Base-by-base conservation (phyloP, 2,113 vertebrate genomes). In the Climacteris rufus region DNA sequence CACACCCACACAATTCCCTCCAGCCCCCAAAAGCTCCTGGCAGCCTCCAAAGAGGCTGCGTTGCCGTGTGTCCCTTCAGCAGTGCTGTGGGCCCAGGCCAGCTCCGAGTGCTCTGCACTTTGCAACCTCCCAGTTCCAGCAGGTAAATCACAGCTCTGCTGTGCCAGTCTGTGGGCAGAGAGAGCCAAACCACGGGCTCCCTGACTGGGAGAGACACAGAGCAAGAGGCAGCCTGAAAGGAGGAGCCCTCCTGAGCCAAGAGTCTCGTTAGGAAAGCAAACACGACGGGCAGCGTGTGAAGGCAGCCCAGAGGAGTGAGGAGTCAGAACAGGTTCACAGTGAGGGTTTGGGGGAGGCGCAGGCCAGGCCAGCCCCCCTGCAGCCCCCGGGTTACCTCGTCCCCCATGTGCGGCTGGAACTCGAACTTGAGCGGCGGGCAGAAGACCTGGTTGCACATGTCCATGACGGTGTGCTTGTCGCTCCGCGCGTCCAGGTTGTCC, bases 361-460 rank as follows among this genome's bases (percentile, higher is more conserved):
- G 61, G 16, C 19, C 45, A 50, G 85, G 13, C 24, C 33, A 30
- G 35, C 28, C 47, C 75, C 10, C n/a, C 16, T 23, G 65, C 61
- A 83, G 68, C 61, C 69, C 60, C 78, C 31, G 30, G 33, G 0
- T 12, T 80, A 99, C 99, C 99, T 99, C 99, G 4, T 99, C 99
- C 49, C 99, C 99, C 99, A 99, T 99, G 97, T 99, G 99, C 4
- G 99, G 99, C 97, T 99, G 98, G 97, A 99, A 99, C 97, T 99
- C 99, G 6, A 99, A 99, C 96, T 99, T 99, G 91, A 99, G 99
- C 0, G 99, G 99, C 1, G 99, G 99, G 87, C 99, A 99, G 98
- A 99, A 99, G 97, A 99, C 99, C 97, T 99, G 99, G 98, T 99
- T 99, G 97, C 99, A 99, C 98, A 99, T 99, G 97, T 99, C 99